Percentiles rank a stretch among this genome's conserved stretches.
Evolutionary conservation across 1,140 invertebrate genomes (phyloP).

Genomic region (Anastatus disparis): DNA sequence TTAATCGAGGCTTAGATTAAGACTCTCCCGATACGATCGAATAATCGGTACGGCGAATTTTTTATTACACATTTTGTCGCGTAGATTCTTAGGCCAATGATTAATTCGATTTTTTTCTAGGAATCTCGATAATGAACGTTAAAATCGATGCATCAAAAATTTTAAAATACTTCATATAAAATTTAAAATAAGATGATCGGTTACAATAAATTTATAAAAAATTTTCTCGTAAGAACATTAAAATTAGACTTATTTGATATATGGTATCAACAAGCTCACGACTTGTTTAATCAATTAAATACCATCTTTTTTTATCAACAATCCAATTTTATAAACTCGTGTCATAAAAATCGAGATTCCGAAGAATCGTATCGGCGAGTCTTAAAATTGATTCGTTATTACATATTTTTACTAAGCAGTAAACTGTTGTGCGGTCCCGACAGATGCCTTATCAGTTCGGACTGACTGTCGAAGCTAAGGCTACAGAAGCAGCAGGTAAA

Average conservation of each 20-base stretch:
- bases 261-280: no score
- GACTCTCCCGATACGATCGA: constrained; percentile 8
- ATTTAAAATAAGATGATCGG: no score
- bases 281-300: no score
- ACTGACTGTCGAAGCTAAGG: constrained; percentile 82
- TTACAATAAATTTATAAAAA: no score
- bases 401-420: constrained; percentile 85
- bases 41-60: not conserved
- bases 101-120: not conserved
- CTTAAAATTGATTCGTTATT: constrained; percentile 55
- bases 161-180: no score
- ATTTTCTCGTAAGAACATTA: no score
- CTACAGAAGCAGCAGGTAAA: constrained; percentile 89
- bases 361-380: constrained; percentile 5
- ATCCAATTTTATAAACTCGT: no score
- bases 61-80: not conserved
- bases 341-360: constrained; percentile 15
- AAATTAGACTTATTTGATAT: no score
- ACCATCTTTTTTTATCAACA: no score
- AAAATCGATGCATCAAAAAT: no score
- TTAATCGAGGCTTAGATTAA: not conserved
- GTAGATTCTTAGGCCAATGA: not conserved
- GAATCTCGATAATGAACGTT: constrained; percentile 29
- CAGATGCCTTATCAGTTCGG: constrained; percentile 84
- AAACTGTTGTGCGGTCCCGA: constrained; percentile 88